Conservation (phyloP, 2,888 invertebrate genomes). For the Dynastes grantii region DNA sequence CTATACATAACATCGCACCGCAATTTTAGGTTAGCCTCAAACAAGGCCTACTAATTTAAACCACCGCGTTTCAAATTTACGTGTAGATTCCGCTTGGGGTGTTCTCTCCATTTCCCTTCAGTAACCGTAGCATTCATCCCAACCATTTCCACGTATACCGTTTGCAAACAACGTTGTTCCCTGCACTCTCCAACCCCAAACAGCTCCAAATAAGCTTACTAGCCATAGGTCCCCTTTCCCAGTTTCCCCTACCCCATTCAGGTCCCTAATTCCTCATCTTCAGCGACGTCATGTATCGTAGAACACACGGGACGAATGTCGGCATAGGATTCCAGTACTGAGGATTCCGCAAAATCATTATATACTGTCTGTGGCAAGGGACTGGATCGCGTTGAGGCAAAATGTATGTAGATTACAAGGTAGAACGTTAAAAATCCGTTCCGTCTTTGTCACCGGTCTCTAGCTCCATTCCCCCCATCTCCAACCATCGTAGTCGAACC, state of each 20-base stretch:
- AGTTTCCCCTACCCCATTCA: no score
- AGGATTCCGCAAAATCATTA: background rate
- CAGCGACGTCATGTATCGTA: background rate
- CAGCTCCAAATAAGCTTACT: background rate
- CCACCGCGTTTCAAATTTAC: constrained; percentile 3
- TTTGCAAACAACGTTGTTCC: background rate
- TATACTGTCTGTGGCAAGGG: background rate
- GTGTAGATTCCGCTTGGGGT: background rate
- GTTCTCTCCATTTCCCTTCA: background rate
- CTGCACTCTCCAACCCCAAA: background rate
- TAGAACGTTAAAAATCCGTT: constrained; percentile 30
- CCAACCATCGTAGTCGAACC: constrained; percentile 13
- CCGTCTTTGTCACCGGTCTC: constrained; percentile 26
- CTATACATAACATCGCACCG: no score
- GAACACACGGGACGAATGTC: background rate
- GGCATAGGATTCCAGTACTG: background rate
- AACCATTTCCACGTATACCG: background rate
- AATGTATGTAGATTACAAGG: constrained; percentile 52
- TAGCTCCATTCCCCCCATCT: constrained; percentile 3
- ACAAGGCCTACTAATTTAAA: constrained; percentile 12
- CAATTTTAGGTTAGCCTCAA: constrained; percentile 9
- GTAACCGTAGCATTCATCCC: background rate
- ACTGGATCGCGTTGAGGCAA: constrained; percentile 16
- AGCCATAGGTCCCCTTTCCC: no score
- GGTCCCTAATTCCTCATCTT: constrained; percentile 5